phyloP scores from a whole-genome alignment of 2,888 invertebrate species.

The Catocala sponsa region DNA sequence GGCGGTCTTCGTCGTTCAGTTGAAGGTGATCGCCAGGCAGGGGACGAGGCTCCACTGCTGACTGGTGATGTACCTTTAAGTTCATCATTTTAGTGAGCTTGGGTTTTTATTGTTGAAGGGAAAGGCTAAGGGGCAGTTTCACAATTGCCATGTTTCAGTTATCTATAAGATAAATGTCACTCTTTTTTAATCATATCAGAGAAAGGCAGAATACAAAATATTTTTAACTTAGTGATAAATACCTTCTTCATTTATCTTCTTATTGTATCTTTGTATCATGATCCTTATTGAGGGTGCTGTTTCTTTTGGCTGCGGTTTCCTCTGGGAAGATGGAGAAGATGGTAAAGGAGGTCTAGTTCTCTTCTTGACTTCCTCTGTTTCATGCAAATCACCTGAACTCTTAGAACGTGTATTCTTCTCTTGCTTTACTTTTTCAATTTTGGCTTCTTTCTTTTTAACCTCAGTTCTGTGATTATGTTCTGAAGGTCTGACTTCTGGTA shows the following conservation, averaged over 20 bases:
- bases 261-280: slow-evolving; percentile 91
- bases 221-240: too few species aligned
- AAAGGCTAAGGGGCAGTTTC: too few species aligned
- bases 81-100: not conserved
- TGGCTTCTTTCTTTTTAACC: slow-evolving; percentile 54
- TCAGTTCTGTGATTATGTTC: slow-evolving; percentile 55
- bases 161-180: too few species aligned
- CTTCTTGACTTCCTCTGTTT: slow-evolving; percentile 71
- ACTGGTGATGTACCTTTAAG: slow-evolving; percentile 76
- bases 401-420: slow-evolving; percentile 63
- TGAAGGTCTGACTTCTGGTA: slow-evolving; percentile 72
- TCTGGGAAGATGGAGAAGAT: slow-evolving; percentile 88
- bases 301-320: slow-evolving; percentile 87
- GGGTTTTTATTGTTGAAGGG: too few species aligned
- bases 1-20: slow-evolving; percentile 88
- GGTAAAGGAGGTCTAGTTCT: slow-evolving; percentile 87
- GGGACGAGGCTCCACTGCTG: slow-evolving; percentile 90
- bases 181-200: too few species aligned
- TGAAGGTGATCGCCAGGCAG: slow-evolving; percentile 90
- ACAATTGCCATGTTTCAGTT: too few species aligned
- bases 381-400: slow-evolving; percentile 75
- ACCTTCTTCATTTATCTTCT: slow-evolving; percentile 89
- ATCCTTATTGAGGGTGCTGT: slow-evolving; percentile 91
- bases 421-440: slow-evolving; percentile 54
- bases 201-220: too few species aligned